Conservation (phyloP, 1,140 invertebrate species). For the Papilio polytes region DNA sequence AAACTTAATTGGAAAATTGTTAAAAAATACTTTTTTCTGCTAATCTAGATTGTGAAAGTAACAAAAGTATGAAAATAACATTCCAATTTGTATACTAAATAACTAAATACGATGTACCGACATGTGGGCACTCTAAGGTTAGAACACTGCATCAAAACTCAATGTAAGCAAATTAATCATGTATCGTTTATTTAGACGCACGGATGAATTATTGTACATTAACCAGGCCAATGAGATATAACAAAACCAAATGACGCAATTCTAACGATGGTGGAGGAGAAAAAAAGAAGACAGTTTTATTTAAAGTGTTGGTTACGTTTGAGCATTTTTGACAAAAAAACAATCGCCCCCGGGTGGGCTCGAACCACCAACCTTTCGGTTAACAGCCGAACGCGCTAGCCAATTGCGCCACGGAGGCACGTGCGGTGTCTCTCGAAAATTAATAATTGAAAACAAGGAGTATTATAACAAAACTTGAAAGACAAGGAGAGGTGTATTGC, state of each 20-base stretch:
- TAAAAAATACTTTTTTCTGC: background rate
- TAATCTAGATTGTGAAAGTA: no score
- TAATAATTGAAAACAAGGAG: background rate
- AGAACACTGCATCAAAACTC: conserved; percentile 22
- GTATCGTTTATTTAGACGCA: conserved; percentile 29
- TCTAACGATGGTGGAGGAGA: background rate
- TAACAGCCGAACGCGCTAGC: conserved; percentile 93
- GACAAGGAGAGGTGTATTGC: conserved; percentile 67
- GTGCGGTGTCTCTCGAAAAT: conserved; percentile 46
- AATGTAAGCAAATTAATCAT: conserved; percentile 39
- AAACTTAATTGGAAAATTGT: background rate
- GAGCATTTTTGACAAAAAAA: conserved; percentile 56
- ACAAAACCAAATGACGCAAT: conserved; percentile 32
- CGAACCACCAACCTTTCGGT: conserved; percentile 95
- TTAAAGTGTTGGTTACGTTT: background rate
- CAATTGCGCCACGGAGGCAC: conserved; percentile 90
- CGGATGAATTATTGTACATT: conserved; percentile 34
- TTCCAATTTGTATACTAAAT: background rate
- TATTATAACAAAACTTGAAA: conserved; percentile 40
- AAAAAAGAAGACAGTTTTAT: background rate
- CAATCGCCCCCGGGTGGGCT: conserved; percentile 88
- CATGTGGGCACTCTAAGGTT: conserved; percentile 23
- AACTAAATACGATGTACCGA: background rate
- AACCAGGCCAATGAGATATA: conserved; percentile 38
- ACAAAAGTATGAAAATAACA: background rate